A percentile compares a stretch with the other conserved stretches of the same genome.
These are phyloP conservation scores for Manis pentadactyla DNA, from an alignment of 2,797 vertebrate species.

Conservation along the genomic window DNA sequence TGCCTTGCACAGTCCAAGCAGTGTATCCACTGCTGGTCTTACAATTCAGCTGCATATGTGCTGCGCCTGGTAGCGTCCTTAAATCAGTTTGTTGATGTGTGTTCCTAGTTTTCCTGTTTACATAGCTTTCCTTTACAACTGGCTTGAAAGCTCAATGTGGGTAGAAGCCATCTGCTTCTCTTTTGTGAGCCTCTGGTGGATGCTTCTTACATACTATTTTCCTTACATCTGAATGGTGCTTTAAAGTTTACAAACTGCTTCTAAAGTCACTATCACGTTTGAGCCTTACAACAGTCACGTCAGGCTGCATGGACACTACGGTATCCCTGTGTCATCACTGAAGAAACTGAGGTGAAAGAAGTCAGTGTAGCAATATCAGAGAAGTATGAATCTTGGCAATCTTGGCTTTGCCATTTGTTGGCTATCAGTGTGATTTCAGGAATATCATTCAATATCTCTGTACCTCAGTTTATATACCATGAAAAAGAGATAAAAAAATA, in stretches of 20 bases:
- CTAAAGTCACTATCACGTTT: neutral
- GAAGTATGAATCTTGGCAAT: neutral
- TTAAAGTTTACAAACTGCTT: neutral
- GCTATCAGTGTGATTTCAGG: neutral
- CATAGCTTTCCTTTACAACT: slow-evolving; percentile 61
- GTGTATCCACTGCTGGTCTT: neutral
- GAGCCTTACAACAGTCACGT: neutral
- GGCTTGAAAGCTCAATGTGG: neutral
- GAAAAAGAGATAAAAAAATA: slow-evolving; percentile 42
- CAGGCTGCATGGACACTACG: neutral
- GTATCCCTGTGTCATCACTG: neutral
- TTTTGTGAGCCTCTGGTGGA: neutral
- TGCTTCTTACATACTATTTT: neutral
- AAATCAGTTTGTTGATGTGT: slow-evolving; percentile 21
- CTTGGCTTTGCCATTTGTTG: neutral
- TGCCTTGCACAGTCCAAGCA: neutral
- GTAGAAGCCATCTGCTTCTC: slow-evolving; percentile 57
- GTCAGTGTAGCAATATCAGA: neutral
- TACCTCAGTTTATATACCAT: slow-evolving; percentile 39
- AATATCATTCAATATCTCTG: slow-evolving; percentile 10
- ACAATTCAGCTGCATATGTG: neutral
- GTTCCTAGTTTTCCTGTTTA: slow-evolving; percentile 60
- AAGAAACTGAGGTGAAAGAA: neutral
- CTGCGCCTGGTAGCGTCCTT: slow-evolving; percentile 19
- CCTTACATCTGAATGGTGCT: neutral